Evolutionary conservation across 2,797 vertebrate species (phyloP), one percentile per base, ranked within the genome.

Genomic region (Ctenosaura bakeri): DNA sequence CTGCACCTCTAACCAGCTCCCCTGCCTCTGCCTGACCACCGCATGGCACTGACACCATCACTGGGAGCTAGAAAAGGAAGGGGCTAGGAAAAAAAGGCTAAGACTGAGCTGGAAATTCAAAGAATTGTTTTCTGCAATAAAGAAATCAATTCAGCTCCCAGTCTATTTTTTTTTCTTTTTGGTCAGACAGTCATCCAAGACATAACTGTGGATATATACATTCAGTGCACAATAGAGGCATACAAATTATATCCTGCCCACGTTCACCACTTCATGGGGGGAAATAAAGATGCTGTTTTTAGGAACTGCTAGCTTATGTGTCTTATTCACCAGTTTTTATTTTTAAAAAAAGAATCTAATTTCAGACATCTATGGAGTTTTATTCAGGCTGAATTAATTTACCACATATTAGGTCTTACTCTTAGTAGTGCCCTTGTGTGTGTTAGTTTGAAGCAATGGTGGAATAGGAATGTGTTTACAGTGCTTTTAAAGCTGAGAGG

Each of bases 401-500:
- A 80, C 88, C 90, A 71, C 4, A 46, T 59, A 85, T 90, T 59
- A 89, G 78, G 35, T 92, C 90, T 91, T 64, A 10, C 74, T 90
- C 85, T 76, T 62, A 80, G 90, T 2, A 0, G 86, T 90, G 26
- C 35, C 73, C 26, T 81, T 94, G 71, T 82, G 56, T 52, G 22
- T n/a, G 79, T 74, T 86, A 79, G 87, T 2, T 86, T 91, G 92
- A 76, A 91, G 93, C 92, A 93, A 91, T 42, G 81, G 79, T 87
- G 83, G 38, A 52, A 64, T 77, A 14, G 56, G 78, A 87, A 92
- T 69, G 59, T 90, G 91, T 94, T 95, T 94, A 94, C 90, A 89
- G 0, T 0, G 91, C 80, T 95, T 95, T 93, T 90, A 92, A 94
- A 95, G 85, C 87, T 92, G 85, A 93, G 93, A 95, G 82, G 82